phyloP scores from a whole-genome alignment of 2,888 invertebrate genomes.

The Andrena trimmerana region DNA sequence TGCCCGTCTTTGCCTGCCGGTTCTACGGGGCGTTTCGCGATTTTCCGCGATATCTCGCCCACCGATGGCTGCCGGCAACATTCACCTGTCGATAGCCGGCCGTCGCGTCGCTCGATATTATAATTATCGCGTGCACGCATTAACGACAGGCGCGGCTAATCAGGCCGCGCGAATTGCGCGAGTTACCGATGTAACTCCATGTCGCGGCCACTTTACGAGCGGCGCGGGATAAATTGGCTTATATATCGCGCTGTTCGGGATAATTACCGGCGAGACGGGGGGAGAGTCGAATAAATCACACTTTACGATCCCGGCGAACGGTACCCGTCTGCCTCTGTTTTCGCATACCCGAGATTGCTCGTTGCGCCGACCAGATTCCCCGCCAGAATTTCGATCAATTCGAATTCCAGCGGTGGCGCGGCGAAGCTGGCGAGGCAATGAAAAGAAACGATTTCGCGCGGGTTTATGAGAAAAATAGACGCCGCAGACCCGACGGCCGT shows the following conservation, averaged over 20 bases:
- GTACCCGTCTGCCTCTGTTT: slow-evolving; percentile 37
- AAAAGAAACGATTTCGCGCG: neutral
- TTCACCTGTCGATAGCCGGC: slow-evolving; percentile 48
- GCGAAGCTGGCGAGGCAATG: too few species aligned
- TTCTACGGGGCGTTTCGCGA: neutral
- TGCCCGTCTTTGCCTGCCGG: neutral
- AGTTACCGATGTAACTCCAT: slow-evolving; percentile 51
- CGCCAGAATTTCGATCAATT: neutral
- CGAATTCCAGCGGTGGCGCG: neutral
- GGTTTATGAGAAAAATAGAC: neutral
- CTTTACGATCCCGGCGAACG: slow-evolving; percentile 74
- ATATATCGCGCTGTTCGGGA: slow-evolving; percentile 59
- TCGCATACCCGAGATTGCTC: slow-evolving; percentile 22
- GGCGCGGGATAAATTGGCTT: slow-evolving; percentile 75
- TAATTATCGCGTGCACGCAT: slow-evolving; percentile 58
- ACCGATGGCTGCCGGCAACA: slow-evolving; percentile 30
- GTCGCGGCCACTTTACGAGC: slow-evolving; percentile 48
- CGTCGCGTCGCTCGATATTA: slow-evolving; percentile 42
- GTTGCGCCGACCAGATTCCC: slow-evolving; percentile 1
- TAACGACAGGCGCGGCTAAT: slow-evolving; percentile 67
- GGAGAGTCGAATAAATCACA: slow-evolving; percentile 79
- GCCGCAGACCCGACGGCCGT: neutral
- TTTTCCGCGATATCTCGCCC: slow-evolving; percentile 31
- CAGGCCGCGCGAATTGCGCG: slow-evolving; percentile 67
- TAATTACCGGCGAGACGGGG: slow-evolving; percentile 64